Base-by-base conservation (phyloP, 1,140 invertebrate species). In the Phthorimaea operculella region DNA sequence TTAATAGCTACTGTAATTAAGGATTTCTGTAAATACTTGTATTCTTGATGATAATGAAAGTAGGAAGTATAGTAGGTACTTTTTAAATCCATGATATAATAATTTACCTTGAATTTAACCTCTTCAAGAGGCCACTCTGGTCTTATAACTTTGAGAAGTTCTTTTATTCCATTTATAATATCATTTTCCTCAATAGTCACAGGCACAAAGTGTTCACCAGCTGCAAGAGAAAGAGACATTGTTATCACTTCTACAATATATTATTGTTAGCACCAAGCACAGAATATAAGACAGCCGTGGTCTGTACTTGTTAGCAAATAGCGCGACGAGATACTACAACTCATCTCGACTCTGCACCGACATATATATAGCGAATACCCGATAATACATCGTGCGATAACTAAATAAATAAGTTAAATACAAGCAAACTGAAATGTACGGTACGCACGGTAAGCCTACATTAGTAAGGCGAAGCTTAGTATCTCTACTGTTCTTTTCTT, bases 51-150 rank as follows among this genome's bases (percentile, higher is more conserved):
- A n/a, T 39, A 39, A 39, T n/a, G 8, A 2, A 3, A 39, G 10
- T 39, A 39, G 36, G 36, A 2, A 2, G 8, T 4, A 12, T 39
- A 39, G n/a, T n/a, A n/a, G n/a, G n/a, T n/a, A n/a, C n/a, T n/a
- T n/a, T n/a, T n/a, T n/a, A n/a, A n/a, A n/a, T n/a, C n/a, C n/a
- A n/a, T n/a, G n/a, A n/a, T n/a, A n/a, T n/a, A n/a, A n/a, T n/a
- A 7, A 34, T 56, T 51, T 67, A 87, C 85, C 79, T 87, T 86
- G 65, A 86, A 85, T 63, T 75, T 74, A 54, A 88, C 75, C 47
- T 76, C 72, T 28, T 78, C 63, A 53, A 58, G 33, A 52, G 63
- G 53, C 87, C 87, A 88, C 21, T 70, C 52, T 9, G 87, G 85
- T 58, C 81, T 71, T 55, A 88, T 74, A 55, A 59, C 66, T 67